phyloP scores from a whole-genome alignment of 1,140 invertebrate genomes.

The Periplaneta americana region DNA sequence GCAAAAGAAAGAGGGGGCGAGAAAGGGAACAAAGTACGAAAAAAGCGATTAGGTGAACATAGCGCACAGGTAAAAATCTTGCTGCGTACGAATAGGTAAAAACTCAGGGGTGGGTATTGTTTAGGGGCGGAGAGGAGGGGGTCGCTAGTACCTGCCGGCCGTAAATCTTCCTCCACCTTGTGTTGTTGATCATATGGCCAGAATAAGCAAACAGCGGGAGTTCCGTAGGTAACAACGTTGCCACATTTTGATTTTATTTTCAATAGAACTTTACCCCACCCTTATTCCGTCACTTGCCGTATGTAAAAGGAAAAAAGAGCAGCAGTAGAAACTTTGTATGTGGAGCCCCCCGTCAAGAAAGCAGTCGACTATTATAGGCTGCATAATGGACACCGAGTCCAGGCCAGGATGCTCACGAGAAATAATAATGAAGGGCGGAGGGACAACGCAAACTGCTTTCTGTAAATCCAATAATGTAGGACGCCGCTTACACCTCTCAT shows the following conservation, averaged over 20 bases:
- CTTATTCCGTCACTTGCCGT: background rate
- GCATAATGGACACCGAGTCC: background rate
- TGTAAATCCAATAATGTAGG: background rate
- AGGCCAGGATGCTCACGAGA: background rate
- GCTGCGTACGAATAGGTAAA: background rate
- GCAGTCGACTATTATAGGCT: background rate
- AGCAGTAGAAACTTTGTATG: background rate
- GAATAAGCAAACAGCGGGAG: conserved; percentile 15
- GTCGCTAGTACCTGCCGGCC: background rate
- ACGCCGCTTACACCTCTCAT: background rate
- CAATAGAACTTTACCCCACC: background rate
- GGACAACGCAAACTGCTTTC: background rate
- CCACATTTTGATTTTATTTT: background rate
- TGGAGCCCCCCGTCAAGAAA: background rate
- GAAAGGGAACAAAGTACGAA: background rate
- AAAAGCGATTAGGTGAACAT: background rate
- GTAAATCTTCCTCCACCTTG: conserved; percentile 9
- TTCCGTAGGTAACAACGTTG: background rate
- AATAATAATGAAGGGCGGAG: background rate
- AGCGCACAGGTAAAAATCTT: background rate
- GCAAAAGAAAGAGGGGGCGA: background rate
- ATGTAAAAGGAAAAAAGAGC: background rate
- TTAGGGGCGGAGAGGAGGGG: background rate
- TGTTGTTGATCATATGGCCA: conserved; percentile 6
- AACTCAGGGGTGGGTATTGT: background rate